Percentiles rank a stretch among this genome's conserved stretches.
Evolutionary conservation across 2,113 vertebrate genomes (phyloP).

Genomic region (Alaudala cheleensis): DNA sequence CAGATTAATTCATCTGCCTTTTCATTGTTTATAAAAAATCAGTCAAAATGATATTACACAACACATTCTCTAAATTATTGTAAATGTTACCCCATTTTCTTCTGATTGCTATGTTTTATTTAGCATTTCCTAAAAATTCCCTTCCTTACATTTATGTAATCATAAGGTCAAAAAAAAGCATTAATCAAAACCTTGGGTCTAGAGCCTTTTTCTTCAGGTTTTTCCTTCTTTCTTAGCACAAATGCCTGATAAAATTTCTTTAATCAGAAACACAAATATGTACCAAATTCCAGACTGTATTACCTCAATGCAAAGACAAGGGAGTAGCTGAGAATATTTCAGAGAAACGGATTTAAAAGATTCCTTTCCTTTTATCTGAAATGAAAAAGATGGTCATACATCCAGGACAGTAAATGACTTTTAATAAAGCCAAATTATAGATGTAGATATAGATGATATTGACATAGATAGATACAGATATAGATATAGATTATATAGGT

Average conservation of each 20-base stretch:
- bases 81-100: neutral
- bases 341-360: constrained; percentile 67
- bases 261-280: neutral
- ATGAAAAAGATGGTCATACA: constrained; percentile 22
- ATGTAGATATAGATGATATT: neutral
- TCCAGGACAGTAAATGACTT: neutral
- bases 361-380: constrained; percentile 82
- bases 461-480: neutral
- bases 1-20: neutral
- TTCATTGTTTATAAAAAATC: neutral
- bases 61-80: neutral
- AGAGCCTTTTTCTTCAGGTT: neutral
- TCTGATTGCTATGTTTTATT: neutral
- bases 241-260: neutral
- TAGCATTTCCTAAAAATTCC: neutral
- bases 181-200: neutral
- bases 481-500: neutral
- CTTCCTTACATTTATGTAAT: neutral
- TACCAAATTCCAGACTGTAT: neutral
- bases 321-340: constrained; percentile 74
- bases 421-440: neutral
- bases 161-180: neutral
- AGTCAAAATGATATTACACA: neutral
- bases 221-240: neutral
- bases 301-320: constrained; percentile 92